Base-by-base conservation (phyloP, 2,888 invertebrate species). In the Clostera curtula region DNA sequence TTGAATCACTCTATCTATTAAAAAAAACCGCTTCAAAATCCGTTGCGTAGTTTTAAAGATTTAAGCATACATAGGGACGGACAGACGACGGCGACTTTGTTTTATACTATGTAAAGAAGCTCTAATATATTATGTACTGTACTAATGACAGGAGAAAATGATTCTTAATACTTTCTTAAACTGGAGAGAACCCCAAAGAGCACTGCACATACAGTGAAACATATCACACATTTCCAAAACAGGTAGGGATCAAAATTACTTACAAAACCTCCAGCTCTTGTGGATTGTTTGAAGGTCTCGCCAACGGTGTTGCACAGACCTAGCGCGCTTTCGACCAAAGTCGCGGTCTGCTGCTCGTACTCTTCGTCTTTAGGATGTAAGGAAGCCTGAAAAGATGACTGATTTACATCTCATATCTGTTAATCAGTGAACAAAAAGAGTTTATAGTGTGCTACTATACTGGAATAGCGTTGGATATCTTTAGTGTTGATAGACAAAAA, bases 181-280 rank as follows among this genome's bases (percentile, higher is more conserved):
- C n/a, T n/a, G n/a, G n/a, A n/a, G n/a, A 5, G 12, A 3, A 18
- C 18, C 6, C 18, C 4, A 18, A n/a, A 18, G n/a, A 7, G 18
- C 6, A 3, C 18, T 7, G 3, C 19, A 19, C 10, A 19, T 4
- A 10, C 19, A 19, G 1, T 5, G 9, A n/a, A 1, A 5, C 7
- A 19, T 4, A 9, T 9, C 3, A 9, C 5, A 4, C 5, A 9
- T 4, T 3, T 4, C 2, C 10, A 9, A 9, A 8, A n/a, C 19
- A 19, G 4, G 9, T 9, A 19, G 5, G 19, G 9, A 8, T 2
- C n/a, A 32, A 9, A 17, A 24, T 21, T 38, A 85, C 89, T 89
- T 79, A 93, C 93, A 70, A 92, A 92, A 38, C 94, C 94, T 25
- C 94, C 94, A 24, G 95, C 93, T 47, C 96, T 87, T 0, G 96